These are phyloP conservation scores for Diadumene lineata DNA, from an alignment of 92 coral and sea anemone species.

Conservation along the genomic window DNA sequence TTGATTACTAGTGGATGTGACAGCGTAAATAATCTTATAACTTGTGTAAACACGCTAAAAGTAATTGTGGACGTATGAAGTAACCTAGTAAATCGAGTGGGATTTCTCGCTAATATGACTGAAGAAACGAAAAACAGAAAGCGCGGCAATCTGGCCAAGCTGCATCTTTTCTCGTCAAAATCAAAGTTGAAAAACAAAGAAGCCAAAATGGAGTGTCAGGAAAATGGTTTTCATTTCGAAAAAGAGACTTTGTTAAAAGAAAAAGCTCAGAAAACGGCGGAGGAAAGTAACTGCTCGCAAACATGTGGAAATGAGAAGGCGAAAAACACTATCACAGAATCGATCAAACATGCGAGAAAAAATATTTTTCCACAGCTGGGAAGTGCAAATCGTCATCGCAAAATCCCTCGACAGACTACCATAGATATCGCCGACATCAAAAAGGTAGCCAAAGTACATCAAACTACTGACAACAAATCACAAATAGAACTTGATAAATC, in stretches of 20 bases:
- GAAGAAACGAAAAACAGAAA: constrained; percentile 17
- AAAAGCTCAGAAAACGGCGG: not conserved
- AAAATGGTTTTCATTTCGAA: constrained; percentile 9
- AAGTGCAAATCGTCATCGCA: constrained; percentile 12
- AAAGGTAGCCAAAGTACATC: constrained; percentile 1
- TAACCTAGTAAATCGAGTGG: not conserved
- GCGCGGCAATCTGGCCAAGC: constrained; percentile 3
- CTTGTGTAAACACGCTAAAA: not conserved
- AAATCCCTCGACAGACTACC: constrained; percentile 24
- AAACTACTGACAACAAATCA: not conserved
- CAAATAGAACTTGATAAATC: not conserved
- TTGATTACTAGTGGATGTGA: not conserved
- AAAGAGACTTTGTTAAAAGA: constrained; percentile 10
- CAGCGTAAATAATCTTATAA: not conserved
- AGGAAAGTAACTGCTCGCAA: not conserved
- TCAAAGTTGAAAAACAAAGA: constrained; percentile 5
- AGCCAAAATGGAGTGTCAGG: not conserved
- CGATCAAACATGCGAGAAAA: constrained; percentile 27
- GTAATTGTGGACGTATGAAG: not conserved
- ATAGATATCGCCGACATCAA: constrained; percentile 28
- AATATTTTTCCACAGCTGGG: constrained; percentile 14
- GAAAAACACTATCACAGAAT: constrained; percentile 17
- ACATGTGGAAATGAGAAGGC: not conserved
- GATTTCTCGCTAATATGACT: not conserved
- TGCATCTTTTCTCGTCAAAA: constrained; percentile 13